Base-by-base conservation (phyloP, 92 coral and sea anemone genomes). In the Chrysogorgia sp. region DNA sequence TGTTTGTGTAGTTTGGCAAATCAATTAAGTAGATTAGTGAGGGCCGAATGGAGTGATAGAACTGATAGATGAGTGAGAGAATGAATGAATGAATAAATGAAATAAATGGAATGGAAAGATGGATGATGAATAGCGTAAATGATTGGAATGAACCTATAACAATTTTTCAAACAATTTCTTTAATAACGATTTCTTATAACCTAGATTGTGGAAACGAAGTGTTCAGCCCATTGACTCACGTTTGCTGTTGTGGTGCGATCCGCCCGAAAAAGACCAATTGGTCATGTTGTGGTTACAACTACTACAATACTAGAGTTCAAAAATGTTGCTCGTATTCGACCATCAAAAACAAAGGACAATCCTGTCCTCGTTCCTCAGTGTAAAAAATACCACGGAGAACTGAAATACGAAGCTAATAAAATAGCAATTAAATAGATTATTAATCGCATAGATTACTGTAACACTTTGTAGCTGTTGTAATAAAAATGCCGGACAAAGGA, bases 221-320 rank as follows among this genome's bases (percentile, higher is more conserved):
- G 2, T 69, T 69, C 76, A 69, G 48, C 20, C 76, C 76, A 3
- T 45, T 69, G 25, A 69, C 76, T 1, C 76, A 69, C 12, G 34
- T 45, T 12, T 69, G 76, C 50, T 69, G 76, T 57, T 69, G 76
- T 47, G 76, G 76, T 21, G 60, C 28, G 34, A 69, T 37, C 25
- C 48, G 48, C 76, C 59, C 76, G 37, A 25, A 24, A 12, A 69
- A 69, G 55, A 25, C 28, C 0, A 69, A 69, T 60, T 69, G 43
- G 43, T 13, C 14, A 12, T 69, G 76, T 23, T 69, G 76, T 19
- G 76, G 76, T 49, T 69, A 69, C 59, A 33, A 57, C 1, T 69
- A 69, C 76, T 69, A 47, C 50, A 57, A 69, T 41, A 69, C 59
- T 0, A 48, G 30, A 45, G 59, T 21, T 25, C 76, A 69, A 35